Base-by-base conservation (phyloP, 2,797 vertebrate genomes). In the Loriculus beryllinus region DNA sequence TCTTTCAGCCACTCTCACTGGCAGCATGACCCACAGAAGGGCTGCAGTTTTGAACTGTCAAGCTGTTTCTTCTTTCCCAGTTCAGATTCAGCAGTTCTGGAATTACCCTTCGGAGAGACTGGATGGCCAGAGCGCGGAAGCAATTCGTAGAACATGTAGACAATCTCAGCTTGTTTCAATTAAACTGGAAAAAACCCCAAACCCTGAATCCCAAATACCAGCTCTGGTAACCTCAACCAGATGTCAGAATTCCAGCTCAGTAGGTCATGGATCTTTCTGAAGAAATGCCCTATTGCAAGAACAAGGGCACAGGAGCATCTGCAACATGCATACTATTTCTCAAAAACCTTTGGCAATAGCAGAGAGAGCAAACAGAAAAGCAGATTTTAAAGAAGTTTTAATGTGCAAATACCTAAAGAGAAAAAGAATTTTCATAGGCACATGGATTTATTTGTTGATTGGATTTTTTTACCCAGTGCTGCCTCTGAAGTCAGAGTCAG, bases 111-210 rank as follows among this genome's bases (percentile, higher is more conserved):
- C 67, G 51, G 74, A 63, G 33, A 82, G 23, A 64, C 52, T 16
- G 63, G 51, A 70, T 25, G n/a, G 52, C 28, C 69, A 92, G 78
- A 92, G 82, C 12, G 4, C 20, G 40, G 75, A 95, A 96, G 81
- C 45, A 70, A 90, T 76, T 63, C 48, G 63, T 0, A 82, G 71
- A 89, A 52, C 12, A 20, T 7, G 7, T 19, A 79, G 87, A 54
- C 62, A 88, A 75, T 54, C 39, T 65, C 88, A 93, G 81, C 74
- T 79, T 88, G 84, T 86, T 93, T 94, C 92, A 94, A 68, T 95
- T 91, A 94, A 86, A 83, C 37, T 75, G 48, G 3, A 21, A 31
- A 33, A 69, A 76, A 54, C 10, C 10, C 9, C 54, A 56, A 59
- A 39, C 22, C 3, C 23, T 11, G 8, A 84, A 82, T 54, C 60